Base-by-base conservation (phyloP, 2,797 vertebrate species). In the Lithobates pipiens region DNA sequence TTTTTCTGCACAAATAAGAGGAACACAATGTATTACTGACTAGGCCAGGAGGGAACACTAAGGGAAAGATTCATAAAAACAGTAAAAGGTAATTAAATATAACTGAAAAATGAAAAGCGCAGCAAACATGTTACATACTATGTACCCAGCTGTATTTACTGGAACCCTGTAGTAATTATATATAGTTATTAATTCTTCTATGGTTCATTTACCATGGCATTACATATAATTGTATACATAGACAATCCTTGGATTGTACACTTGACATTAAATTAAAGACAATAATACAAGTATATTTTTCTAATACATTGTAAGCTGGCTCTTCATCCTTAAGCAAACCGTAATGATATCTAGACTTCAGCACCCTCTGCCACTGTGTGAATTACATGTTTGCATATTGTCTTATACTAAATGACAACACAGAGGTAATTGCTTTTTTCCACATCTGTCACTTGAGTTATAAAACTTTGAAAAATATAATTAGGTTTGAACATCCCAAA, bases 391-490 rank as follows among this genome's bases (percentile, higher is more conserved):
- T 86, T 82, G 79, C 67, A 82, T 77, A 82, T 78, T 83, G 85
- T 83, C 85, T 86, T 86, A 54, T 86, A 73, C 80, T 86, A 82
- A 86, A 86, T 86, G 85, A 86, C 85, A 83, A 83, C 85, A 86
- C 54, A 82, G 80, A 82, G 85, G 75, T 86, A 83, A 86, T 86
- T 86, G 85, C 85, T 77, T 86, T 83, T 77, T 83, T 78, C 85
- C 79, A 83, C 85, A 86, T 86, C 80, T 86, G 85, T 86, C 76
- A 83, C 74, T 78, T 73, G 85, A 86, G 85, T 82, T 86, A 82
- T 86, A 86, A 86, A 86, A 86, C 85, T 86, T 82, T 86, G 76
- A 70, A 34, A 83, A 86, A 86, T 78, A 86, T 86, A 86, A 86
- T 86, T 86, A 82, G 85, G 80, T 86, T 78, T 69, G 61, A 86